Conservation (phyloP, 2,113 vertebrate genomes). For the Fregetta grallaria region DNA sequence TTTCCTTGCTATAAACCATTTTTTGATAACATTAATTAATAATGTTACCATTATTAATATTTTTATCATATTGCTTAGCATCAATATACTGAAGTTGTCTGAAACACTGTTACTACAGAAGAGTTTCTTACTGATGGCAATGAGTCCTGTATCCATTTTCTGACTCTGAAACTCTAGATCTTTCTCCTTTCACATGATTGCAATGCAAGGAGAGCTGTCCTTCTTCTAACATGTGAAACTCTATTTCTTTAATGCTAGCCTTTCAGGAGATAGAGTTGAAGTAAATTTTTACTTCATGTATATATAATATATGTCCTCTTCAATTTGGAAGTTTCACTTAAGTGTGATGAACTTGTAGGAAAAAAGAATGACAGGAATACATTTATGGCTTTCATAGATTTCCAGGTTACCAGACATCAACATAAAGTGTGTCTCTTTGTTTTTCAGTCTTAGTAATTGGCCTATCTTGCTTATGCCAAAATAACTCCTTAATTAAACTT, state of each 20-base stretch:
- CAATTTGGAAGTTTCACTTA: neutral
- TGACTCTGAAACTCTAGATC: neutral
- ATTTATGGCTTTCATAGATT: neutral
- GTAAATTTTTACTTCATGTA: neutral
- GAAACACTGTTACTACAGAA: neutral
- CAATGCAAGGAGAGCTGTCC: neutral
- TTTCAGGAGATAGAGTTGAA: neutral
- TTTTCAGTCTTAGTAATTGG: neutral
- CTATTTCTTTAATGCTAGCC: neutral
- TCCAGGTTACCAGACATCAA: neutral
- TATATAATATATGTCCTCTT: neutral
- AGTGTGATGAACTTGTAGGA: neutral
- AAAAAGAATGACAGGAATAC: neutral
- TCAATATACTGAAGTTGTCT: neutral
- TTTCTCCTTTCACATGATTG: neutral
- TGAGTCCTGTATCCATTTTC: neutral
- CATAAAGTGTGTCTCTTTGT: neutral
- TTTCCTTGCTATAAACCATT: neutral
- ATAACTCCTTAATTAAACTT: neutral
- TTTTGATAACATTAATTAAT: neutral
- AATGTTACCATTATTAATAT: neutral
- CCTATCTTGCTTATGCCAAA: neutral
- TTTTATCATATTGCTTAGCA: neutral
- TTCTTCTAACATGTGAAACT: neutral
- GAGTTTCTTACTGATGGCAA: neutral